Evolutionary conservation across 2,888 invertebrate genomes (phyloP).

Genomic region (Neuroscelio doddi): DNA sequence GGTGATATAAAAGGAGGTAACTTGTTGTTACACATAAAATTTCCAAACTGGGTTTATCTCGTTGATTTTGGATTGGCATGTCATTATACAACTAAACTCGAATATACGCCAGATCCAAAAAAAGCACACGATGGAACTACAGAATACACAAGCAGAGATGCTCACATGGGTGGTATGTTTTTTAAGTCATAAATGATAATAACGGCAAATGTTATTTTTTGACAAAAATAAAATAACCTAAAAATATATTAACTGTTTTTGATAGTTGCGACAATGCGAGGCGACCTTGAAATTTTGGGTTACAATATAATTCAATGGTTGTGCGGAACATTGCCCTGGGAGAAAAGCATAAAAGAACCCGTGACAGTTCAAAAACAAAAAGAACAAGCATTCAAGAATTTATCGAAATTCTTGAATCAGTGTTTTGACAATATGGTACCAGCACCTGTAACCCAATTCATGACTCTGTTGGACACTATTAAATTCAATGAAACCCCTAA

Average conservation of each 20-base stretch:
- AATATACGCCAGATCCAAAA: constrained; percentile 90
- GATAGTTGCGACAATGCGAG: constrained; percentile 85
- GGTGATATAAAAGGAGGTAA: constrained; percentile 98
- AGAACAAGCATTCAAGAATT: constrained; percentile 78
- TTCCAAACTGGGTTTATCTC: constrained; percentile 84
- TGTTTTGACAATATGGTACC: constrained; percentile 70
- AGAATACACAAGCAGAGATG: constrained; percentile 96
- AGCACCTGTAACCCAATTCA: constrained; percentile 71
- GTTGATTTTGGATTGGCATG: constrained; percentile 96
- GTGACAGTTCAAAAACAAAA: constrained; percentile 80
- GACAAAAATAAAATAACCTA: too few species aligned
- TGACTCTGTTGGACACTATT: constrained; percentile 80
- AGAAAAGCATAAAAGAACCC: constrained; percentile 77
- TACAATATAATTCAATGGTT: constrained; percentile 97
- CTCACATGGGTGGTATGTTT: constrained; percentile 83
- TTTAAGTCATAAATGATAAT: too few species aligned
- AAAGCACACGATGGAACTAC: constrained; percentile 98
- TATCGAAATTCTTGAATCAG: constrained; percentile 70
- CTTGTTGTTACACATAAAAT: constrained; percentile 83
- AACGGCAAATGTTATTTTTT: too few species aligned
- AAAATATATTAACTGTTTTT: constrained; percentile 5
- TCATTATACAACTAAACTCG: constrained; percentile 80
- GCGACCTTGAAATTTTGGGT: constrained; percentile 94
- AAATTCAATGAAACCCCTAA: constrained; percentile 83
- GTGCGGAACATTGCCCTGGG: constrained; percentile 89